These are phyloP conservation scores for Trematocara zebra DNA, from an alignment of 2,113 vertebrate species.

Conservation along the genomic window DNA sequence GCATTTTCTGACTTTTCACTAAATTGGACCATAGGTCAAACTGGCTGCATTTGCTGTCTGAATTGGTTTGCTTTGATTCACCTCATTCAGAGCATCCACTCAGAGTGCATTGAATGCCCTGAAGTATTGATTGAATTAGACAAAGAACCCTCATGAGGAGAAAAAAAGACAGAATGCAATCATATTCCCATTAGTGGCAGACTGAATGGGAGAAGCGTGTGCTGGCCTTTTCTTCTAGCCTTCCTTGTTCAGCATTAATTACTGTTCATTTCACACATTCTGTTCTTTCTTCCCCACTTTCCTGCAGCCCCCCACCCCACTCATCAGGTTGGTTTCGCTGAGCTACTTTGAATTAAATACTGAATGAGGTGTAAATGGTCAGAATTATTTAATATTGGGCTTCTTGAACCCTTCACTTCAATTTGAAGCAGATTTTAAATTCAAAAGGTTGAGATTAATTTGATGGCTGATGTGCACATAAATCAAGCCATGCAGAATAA, in stretches of 20 bases:
- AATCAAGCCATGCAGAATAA: background rate
- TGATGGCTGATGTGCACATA: background rate
- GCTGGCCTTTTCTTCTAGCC: constrained; percentile 56
- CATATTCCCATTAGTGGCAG: constrained; percentile 68
- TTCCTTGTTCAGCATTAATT: constrained; percentile 63
- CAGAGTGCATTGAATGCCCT: constrained; percentile 49
- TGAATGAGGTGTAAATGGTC: constrained; percentile 8
- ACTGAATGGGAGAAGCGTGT: constrained; percentile 26
- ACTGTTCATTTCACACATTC: constrained; percentile 63
- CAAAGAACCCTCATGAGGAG: constrained; percentile 65
- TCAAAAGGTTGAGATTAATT: constrained; percentile 6
- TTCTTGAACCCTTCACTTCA: constrained; percentile 5
- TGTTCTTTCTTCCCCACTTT: constrained; percentile 2
- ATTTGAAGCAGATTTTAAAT: constrained; percentile 9
- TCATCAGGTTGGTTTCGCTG: background rate
- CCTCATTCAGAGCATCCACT: constrained; percentile 61
- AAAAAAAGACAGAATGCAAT: constrained; percentile 61
- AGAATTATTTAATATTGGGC: background rate
- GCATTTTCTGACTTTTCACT: constrained; percentile 17
- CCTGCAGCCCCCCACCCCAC: background rate
- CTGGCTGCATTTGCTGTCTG: constrained; percentile 35
- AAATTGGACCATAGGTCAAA: constrained; percentile 49
- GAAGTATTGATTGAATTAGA: constrained; percentile 70
- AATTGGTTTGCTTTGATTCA: constrained; percentile 58
- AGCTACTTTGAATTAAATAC: constrained; percentile 11